Conservation (phyloP, 2,888 invertebrate genomes). For the Lathronympha strigana region DNA sequence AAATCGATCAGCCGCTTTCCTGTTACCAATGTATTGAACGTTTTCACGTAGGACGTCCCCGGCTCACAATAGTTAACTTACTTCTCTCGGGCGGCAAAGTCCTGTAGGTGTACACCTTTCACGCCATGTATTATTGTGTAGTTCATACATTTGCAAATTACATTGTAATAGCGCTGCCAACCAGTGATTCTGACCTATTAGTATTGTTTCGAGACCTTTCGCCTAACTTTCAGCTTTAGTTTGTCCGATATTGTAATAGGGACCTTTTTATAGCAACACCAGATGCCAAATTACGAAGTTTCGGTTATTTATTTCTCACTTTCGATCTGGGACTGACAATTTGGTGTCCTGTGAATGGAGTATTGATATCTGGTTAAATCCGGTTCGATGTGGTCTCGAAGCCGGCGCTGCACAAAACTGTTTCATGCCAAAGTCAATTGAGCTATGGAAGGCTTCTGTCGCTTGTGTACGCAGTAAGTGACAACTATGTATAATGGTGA, state of each 20-base stretch:
- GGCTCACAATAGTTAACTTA: slow-evolving; percentile 20
- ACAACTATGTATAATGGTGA: slow-evolving; percentile 80
- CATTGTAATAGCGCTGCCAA: slow-evolving; percentile 34
- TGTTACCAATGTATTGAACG: slow-evolving; percentile 51
- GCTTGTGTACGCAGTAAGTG: slow-evolving; percentile 82
- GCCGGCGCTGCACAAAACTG: slow-evolving; percentile 72
- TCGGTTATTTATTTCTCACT: neutral
- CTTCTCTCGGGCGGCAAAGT: slow-evolving; percentile 20
- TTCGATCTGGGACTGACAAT: neutral
- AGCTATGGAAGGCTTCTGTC: slow-evolving; percentile 81
- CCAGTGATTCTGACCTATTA: slow-evolving; percentile 33
- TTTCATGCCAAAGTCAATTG: slow-evolving; percentile 84
- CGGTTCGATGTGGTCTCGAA: slow-evolving; percentile 48
- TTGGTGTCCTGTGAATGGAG: slow-evolving; percentile 4
- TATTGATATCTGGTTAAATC: neutral
- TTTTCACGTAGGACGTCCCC: slow-evolving; percentile 13
- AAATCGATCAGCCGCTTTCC: slow-evolving; percentile 42
- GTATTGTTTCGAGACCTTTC: slow-evolving; percentile 27
- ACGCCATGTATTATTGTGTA: slow-evolving; percentile 22
- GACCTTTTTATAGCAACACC: neutral
- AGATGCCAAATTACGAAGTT: neutral
- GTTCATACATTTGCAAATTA: slow-evolving; percentile 17
- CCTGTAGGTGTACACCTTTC: slow-evolving; percentile 17
- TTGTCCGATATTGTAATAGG: neutral
- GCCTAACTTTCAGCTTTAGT: slow-evolving; percentile 2